These are phyloP conservation scores for Hoplodrina blanda DNA, from an alignment of 2,888 invertebrate species.

Conservation along the genomic window DNA sequence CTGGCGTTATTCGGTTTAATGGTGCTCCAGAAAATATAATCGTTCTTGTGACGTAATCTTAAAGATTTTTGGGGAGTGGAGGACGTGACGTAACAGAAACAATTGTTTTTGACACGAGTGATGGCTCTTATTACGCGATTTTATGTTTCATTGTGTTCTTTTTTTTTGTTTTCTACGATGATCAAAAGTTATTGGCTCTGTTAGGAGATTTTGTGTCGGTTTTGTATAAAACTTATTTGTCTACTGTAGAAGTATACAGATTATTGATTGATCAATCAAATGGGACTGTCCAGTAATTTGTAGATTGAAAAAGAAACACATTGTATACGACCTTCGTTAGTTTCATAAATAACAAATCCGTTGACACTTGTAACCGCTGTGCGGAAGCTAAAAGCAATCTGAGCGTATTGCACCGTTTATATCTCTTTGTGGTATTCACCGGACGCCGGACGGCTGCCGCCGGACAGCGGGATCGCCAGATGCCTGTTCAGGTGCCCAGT, in stretches of 20 bases:
- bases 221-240: background rate
- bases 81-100: constrained; percentile 36
- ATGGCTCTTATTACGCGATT: constrained; percentile 16
- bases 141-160: constrained; percentile 24
- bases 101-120: constrained; percentile 48
- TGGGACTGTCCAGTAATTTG: background rate
- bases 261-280: background rate
- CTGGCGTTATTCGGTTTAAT: constrained; percentile 47
- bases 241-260: too few species aligned
- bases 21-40: constrained; percentile 50
- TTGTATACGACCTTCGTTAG: constrained; percentile 1
- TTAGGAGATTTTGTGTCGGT: background rate
- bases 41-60: constrained; percentile 51
- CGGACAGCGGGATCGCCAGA: background rate
- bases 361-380: constrained; percentile 35
- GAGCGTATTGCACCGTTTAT: constrained; percentile 44
- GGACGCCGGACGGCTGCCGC: constrained; percentile 17
- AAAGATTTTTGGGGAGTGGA: constrained; percentile 44
- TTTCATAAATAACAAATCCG: constrained; percentile 38
- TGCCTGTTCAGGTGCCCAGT: constrained; percentile 22
- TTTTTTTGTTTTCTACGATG: background rate
- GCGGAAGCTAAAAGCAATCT: constrained; percentile 28
- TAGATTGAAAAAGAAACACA: background rate
- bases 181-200: background rate
- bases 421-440: constrained; percentile 46